phyloP scores from a whole-genome alignment of 1,140 invertebrate genomes.

The Monomorium pharaonis region DNA sequence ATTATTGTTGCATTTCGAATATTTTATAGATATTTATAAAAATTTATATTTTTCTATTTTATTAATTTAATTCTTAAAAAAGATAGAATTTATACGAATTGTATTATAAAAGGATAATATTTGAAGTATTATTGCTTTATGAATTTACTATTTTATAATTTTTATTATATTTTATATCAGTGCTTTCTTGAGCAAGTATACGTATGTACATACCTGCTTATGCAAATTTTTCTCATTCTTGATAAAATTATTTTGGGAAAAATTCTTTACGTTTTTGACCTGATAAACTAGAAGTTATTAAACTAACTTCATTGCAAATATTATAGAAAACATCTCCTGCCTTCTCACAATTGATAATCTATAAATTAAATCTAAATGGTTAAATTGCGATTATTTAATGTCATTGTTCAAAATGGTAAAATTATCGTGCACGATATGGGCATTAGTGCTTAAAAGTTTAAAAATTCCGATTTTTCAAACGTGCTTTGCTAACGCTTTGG shows the following conservation, averaged over 20 bases:
- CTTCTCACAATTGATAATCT: neutral
- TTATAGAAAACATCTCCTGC: neutral
- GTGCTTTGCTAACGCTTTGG: conserved; percentile 69
- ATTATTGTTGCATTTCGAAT: neutral
- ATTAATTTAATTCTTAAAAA: neutral
- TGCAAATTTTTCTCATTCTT: neutral
- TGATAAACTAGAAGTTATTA: neutral
- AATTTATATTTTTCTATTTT: neutral
- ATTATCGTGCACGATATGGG: conserved; percentile 76
- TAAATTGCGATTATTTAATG: neutral
- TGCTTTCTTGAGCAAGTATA: neutral
- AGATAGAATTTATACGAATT: neutral
- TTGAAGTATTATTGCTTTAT: neutral
- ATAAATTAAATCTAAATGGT: neutral
- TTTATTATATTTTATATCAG: neutral
- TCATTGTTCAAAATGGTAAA: conserved; percentile 66
- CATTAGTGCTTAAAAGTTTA: conserved; percentile 69
- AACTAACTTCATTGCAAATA: conserved; percentile 23
- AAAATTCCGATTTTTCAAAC: conserved; percentile 75
- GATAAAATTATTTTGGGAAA: neutral
- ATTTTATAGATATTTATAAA: neutral
- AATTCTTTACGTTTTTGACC: neutral
- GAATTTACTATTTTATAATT: neutral
- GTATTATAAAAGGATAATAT: neutral
- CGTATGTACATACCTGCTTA: neutral